Conservation (phyloP, 2,797 vertebrate species). For the Nannoperca australis region DNA sequence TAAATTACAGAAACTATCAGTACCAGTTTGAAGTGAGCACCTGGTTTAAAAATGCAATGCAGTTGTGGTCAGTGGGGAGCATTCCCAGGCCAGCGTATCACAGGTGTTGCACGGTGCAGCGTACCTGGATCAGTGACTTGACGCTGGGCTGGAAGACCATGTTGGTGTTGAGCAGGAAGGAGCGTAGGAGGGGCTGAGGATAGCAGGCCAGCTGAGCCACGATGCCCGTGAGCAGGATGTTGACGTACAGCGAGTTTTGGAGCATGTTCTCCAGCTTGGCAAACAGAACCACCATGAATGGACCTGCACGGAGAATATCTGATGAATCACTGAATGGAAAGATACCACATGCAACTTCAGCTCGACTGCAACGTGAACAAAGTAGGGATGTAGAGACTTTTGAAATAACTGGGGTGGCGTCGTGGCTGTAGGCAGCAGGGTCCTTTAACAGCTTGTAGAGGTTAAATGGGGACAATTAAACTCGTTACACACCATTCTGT, state of each 20-base stretch:
- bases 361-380: background rate
- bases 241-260: constrained; percentile 97
- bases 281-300: constrained; percentile 94
- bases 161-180: constrained; percentile 99
- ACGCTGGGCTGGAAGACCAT: constrained; percentile 99
- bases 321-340: background rate
- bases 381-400: background rate
- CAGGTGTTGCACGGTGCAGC: no score
- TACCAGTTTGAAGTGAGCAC: background rate
- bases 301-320: constrained; percentile 83
- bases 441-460: background rate
- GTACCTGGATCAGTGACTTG: constrained; percentile 97
- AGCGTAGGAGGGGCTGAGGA: constrained; percentile 96
- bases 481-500: background rate
- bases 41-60: background rate
- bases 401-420: background rate
- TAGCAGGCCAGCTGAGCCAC: constrained; percentile 95
- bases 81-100: rapidly evolving
- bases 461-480: constrained; percentile 3
- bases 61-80: background rate
- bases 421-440: background rate
- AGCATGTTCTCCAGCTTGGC: constrained; percentile 97
- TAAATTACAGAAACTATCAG: background rate
- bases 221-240: constrained; percentile 96
- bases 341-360: background rate